Percentiles rank a stretch among this genome's conserved stretches.
Conservation (phyloP, 2,888 invertebrate species). For the Scaptomyza parva region DNA sequence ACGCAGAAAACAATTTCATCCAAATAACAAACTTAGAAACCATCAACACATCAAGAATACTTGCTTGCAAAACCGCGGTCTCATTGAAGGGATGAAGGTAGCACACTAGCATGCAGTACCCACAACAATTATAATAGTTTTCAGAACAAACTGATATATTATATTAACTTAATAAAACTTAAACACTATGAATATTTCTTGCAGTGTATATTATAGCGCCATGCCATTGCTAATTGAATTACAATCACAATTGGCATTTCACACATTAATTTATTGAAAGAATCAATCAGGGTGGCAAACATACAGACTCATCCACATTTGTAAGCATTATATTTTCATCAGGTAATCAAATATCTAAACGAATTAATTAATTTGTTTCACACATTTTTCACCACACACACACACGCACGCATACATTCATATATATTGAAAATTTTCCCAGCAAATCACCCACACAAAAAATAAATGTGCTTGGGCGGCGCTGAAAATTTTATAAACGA, state of each 20-base stretch:
- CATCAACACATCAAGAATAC: too few species aligned
- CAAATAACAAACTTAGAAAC: too few species aligned
- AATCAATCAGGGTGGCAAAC: conserved; percentile 58
- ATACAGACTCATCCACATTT: conserved; percentile 21
- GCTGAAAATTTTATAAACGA: conserved; percentile 73
- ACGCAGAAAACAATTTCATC: too few species aligned
- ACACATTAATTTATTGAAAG: conserved; percentile 33
- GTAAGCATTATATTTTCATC: conserved; percentile 43
- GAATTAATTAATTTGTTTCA: conserved; percentile 54
- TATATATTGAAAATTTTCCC: conserved; percentile 5
- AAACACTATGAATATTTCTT: conserved; percentile 16
- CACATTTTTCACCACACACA: conserved; percentile 2
- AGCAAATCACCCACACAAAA: conserved; percentile 19
- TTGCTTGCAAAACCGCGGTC: too few species aligned
- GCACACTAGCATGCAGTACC: too few species aligned
- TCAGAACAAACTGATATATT: too few species aligned
- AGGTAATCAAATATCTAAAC: conserved; percentile 39
- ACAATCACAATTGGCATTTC: conserved; percentile 29
- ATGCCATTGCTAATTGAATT: conserved; percentile 36
- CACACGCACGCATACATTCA: too few species aligned
- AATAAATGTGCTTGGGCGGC: background rate
- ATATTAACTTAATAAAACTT: background rate
- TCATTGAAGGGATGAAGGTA: too few species aligned
- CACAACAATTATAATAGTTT: too few species aligned
- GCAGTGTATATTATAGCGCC: conserved; percentile 49